phyloP scores from a whole-genome alignment of 1,140 invertebrate species.

The Conus betulinus region DNA sequence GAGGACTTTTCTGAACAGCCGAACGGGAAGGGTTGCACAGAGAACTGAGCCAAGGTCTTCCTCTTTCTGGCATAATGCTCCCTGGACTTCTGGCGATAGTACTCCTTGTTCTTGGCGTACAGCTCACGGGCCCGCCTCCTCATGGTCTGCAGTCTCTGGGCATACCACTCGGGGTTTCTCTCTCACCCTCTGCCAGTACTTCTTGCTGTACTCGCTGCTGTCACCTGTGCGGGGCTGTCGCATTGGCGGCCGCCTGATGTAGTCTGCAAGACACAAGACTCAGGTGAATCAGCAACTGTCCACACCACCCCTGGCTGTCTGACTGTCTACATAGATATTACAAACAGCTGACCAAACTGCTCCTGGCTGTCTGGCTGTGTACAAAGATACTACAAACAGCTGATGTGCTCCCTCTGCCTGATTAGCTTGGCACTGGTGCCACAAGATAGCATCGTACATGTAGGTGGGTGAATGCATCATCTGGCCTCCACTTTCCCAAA shows the following conservation, averaged over 20 bases:
- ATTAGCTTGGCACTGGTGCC: too few relatives aligned
- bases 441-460: too few relatives aligned
- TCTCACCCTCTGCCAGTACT: neutral
- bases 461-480: too few relatives aligned
- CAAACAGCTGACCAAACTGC: too few relatives aligned
- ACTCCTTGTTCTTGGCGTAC: neutral
- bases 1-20: neutral
- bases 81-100: neutral
- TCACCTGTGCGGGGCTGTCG: neutral
- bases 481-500: too few relatives aligned
- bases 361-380: too few relatives aligned
- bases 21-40: neutral
- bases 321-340: too few relatives aligned
- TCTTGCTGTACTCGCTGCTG: slow-evolving; percentile 6
- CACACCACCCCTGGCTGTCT: too few relatives aligned
- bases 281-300: neutral
- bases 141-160: neutral
- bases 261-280: neutral
- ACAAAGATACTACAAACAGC: too few relatives aligned
- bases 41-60: neutral
- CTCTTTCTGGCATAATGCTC: neutral
- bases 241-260: neutral
- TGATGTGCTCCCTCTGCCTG: too few relatives aligned
- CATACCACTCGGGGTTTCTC: neutral
- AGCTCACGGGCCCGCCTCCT: neutral